phyloP scores from a whole-genome alignment of 2,113 vertebrate genomes.

The Gobio gobio region DNA sequence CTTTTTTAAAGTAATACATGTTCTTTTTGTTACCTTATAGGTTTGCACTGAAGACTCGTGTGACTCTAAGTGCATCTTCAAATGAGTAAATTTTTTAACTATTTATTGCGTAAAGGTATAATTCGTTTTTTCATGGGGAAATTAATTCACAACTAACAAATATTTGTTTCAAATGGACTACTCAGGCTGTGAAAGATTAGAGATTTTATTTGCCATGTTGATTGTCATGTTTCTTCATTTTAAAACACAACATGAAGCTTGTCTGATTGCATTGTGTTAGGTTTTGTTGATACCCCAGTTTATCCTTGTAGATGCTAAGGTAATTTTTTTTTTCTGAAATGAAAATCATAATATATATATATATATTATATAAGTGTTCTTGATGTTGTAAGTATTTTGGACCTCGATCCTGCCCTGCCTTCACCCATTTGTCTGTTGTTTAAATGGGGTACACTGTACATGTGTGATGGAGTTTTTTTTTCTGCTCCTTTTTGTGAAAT shows the following conservation, averaged over 20 bases:
- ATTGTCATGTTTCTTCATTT: neutral
- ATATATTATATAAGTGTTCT: neutral
- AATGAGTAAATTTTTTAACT: conserved; percentile 2
- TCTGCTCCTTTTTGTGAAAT: neutral
- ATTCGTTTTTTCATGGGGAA: neutral
- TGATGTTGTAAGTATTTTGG: neutral
- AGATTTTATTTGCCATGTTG: neutral
- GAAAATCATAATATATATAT: no score
- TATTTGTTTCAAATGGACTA: neutral
- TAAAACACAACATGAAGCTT: neutral
- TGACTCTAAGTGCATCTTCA: conserved; percentile 11
- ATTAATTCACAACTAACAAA: neutral
- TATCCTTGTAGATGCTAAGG: neutral
- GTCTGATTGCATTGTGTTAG: conserved; percentile 15
- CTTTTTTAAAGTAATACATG: neutral
- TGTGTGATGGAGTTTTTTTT: neutral
- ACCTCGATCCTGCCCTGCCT: neutral
- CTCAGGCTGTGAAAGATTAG: neutral
- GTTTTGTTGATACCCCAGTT: neutral
- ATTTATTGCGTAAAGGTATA: neutral
- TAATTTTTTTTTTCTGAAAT: neutral
- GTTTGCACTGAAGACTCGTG: conserved; percentile 10
- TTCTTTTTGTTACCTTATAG: neutral
- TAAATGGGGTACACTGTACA: neutral
- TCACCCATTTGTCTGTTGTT: neutral